phyloP scores from a whole-genome alignment of 2,888 invertebrate genomes.

The Adineta ricciae region DNA sequence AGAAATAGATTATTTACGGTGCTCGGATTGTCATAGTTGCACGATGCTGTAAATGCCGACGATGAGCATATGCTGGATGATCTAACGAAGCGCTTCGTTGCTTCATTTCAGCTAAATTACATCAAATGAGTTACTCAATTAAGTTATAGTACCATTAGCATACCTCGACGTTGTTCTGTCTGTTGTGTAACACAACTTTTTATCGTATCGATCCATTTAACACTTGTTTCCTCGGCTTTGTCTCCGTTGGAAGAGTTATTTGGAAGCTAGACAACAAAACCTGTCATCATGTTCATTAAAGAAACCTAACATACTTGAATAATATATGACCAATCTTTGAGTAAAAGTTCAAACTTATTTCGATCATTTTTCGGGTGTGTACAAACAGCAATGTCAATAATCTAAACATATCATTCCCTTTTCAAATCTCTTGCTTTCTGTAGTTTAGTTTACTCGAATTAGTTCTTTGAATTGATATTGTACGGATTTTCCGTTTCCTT shows the following conservation, averaged over 20 bases:
- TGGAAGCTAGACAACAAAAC: not conserved
- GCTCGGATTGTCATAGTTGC: not conserved
- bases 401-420: not conserved
- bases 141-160: not conserved
- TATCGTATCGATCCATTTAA: not conserved
- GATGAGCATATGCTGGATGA: not conserved
- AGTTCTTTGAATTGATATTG: conserved; percentile 33
- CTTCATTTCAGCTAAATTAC: conserved; percentile 3
- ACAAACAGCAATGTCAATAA: conserved; percentile 26
- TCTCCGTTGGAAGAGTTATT: not conserved
- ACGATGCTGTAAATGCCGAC: not conserved
- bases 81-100: conserved; percentile 12
- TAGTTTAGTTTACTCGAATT: not conserved
- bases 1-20: no score
- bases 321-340: conserved; percentile 19
- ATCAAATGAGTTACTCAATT: not conserved
- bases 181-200: not conserved
- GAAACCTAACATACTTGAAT: not conserved
- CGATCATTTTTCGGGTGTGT: conserved; percentile 29
- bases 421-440: not conserved
- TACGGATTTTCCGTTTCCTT: conserved; percentile 6
- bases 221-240: not conserved
- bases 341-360: conserved; percentile 26
- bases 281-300: not conserved
- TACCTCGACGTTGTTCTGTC: not conserved